Percentiles rank a stretch among this genome's conserved stretches.
These are phyloP conservation scores for Peucedramus taeniatus DNA, from an alignment of 2,113 vertebrate genomes.

Conservation along the genomic window DNA sequence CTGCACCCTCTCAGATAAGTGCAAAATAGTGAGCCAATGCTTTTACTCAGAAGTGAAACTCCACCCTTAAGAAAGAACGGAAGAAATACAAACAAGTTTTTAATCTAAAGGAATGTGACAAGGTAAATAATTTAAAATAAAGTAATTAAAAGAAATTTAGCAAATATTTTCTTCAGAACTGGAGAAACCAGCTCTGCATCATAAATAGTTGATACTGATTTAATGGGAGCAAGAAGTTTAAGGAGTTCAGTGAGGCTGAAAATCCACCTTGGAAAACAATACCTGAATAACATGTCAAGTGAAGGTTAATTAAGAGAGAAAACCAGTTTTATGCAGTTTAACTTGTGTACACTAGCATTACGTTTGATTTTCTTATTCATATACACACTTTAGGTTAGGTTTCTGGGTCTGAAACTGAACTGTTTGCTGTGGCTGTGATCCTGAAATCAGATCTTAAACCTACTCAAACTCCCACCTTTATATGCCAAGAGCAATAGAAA, in stretches of 20 bases:
- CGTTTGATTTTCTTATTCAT: slow-evolving; percentile 1
- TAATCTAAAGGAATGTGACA: background rate
- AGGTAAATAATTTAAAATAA: background rate
- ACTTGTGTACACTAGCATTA: background rate
- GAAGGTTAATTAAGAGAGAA: slow-evolving; percentile 25
- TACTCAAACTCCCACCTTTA: background rate
- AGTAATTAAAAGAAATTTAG: background rate
- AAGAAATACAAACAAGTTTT: background rate
- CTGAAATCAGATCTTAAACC: background rate
- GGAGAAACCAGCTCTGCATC: background rate
- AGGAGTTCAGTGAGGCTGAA: slow-evolving; percentile 13
- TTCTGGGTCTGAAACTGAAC: background rate
- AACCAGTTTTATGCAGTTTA: background rate
- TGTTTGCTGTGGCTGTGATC: background rate
- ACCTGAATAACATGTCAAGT: background rate
- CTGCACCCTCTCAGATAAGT: background rate
- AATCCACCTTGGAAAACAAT: background rate
- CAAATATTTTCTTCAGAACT: background rate
- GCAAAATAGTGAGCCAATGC: background rate
- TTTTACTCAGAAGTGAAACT: background rate
- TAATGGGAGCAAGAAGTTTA: background rate
- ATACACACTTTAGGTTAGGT: background rate
- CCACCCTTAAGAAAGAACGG: background rate
- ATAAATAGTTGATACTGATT: background rate
- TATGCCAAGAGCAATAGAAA: background rate